phyloP scores from a whole-genome alignment of 2,888 invertebrate genomes.

The Drosophila formosana region DNA sequence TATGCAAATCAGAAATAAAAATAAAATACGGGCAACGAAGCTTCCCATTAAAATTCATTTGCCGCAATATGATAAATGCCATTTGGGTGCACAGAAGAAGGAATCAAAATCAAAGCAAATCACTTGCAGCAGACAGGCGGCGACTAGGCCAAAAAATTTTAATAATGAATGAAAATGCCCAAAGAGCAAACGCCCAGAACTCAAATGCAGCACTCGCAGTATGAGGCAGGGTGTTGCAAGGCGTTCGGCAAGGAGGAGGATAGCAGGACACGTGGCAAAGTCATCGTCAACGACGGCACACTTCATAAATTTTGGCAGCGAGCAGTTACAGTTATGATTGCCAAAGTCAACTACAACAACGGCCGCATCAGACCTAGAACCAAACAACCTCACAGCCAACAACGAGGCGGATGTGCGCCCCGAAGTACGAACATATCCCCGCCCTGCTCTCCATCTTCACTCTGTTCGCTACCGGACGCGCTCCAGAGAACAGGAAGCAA shows the following conservation, averaged over 20 bases:
- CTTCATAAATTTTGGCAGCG: slow-evolving; percentile 81
- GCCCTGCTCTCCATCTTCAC: background rate
- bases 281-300: slow-evolving; percentile 78
- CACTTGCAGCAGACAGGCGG: slow-evolving; percentile 57
- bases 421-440: slow-evolving; percentile 25
- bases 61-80: slow-evolving; percentile 66
- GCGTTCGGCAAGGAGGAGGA: background rate
- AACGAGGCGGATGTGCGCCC: slow-evolving; percentile 70
- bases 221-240: slow-evolving; percentile 1
- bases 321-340: slow-evolving; percentile 83
- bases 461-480: slow-evolving; percentile 1
- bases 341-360: slow-evolving; percentile 65
- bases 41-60: slow-evolving; percentile 75
- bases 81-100: slow-evolving; percentile 16
- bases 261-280: slow-evolving; percentile 64
- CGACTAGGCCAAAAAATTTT: slow-evolving; percentile 40
- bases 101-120: slow-evolving; percentile 70
- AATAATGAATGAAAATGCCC: slow-evolving; percentile 61
- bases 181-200: slow-evolving; percentile 60
- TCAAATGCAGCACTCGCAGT: slow-evolving; percentile 60
- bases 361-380: slow-evolving; percentile 13
- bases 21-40: background rate
- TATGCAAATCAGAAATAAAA: slow-evolving; percentile 46
- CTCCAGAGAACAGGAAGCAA: slow-evolving; percentile 51
- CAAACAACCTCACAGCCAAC: slow-evolving; percentile 43